These are phyloP conservation scores for Euclidia mi DNA, from an alignment of 2,888 invertebrate genomes.

Conservation along the genomic window DNA sequence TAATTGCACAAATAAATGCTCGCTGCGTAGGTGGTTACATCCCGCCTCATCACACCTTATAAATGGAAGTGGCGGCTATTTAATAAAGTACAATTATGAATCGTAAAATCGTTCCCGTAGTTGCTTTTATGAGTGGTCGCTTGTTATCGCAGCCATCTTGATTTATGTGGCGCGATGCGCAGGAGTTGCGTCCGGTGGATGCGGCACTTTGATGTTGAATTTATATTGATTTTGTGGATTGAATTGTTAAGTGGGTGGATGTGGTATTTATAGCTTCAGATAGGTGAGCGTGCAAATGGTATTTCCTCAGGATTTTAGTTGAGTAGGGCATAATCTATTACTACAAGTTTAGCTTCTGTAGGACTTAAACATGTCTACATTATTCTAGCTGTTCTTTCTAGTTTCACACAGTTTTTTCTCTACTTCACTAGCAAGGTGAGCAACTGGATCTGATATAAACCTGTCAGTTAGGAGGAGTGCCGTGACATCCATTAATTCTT, in stretches of 20 bases:
- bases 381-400: too few species aligned
- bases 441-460: too few species aligned
- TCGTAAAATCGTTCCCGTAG: slow-evolving; percentile 87
- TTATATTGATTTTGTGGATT: slow-evolving; percentile 44
- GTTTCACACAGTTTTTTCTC: too few species aligned
- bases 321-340: too few species aligned
- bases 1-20: too few species aligned
- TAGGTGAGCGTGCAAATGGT: not conserved
- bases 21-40: too few species aligned
- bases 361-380: too few species aligned
- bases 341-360: too few species aligned
- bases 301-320: not conserved
- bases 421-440: too few species aligned
- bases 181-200: slow-evolving; percentile 57
- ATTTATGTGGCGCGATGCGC: slow-evolving; percentile 78
- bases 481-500: too few species aligned
- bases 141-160: slow-evolving; percentile 87
- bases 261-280: slow-evolving; percentile 6
- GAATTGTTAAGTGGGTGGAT: slow-evolving; percentile 36
- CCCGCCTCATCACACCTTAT: too few species aligned
- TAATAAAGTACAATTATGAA: slow-evolving; percentile 89
- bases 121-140: slow-evolving; percentile 84
- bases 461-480: too few species aligned
- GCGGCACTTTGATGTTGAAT: slow-evolving; percentile 53
- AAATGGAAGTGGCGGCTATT: slow-evolving; percentile 83